Conservation (phyloP, 2,888 invertebrate genomes). For the Ashinkailepas kermadecensis region DNA sequence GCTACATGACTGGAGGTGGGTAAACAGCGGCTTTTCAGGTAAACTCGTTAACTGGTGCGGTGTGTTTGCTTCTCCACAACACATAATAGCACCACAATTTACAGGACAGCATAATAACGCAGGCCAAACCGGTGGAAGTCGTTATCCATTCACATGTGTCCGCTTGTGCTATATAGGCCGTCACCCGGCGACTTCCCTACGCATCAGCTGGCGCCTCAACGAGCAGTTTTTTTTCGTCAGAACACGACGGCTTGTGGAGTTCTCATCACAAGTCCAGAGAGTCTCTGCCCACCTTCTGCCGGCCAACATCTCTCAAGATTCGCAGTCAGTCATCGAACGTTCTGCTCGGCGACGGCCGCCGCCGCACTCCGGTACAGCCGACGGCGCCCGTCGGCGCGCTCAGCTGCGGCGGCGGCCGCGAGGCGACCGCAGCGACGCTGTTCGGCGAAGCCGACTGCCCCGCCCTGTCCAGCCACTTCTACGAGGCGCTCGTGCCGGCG, state of each 20-base stretch:
- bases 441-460: background rate
- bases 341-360: background rate
- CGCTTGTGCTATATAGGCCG: too few relatives aligned
- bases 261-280: background rate
- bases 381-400: background rate
- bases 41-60: too few relatives aligned
- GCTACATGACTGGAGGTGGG: too few relatives aligned
- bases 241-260: background rate
- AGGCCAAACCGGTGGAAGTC: too few relatives aligned
- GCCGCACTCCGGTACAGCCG: background rate
- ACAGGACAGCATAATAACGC: too few relatives aligned
- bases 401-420: background rate
- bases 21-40: too few relatives aligned
- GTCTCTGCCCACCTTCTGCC: background rate
- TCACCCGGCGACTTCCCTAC: too few relatives aligned
- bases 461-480: background rate
- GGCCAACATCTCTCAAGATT: background rate
- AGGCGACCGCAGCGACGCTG: background rate
- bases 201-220: too few relatives aligned
- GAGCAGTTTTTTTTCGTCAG: background rate
- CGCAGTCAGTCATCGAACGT: background rate
- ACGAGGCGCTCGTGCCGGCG: background rate
- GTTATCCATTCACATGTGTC: too few relatives aligned
- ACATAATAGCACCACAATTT: too few relatives aligned
- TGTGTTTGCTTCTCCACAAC: too few relatives aligned